Percentiles rank a stretch among this genome's conserved stretches.
Conservation (phyloP, 2,797 vertebrate genomes). For the Gymnoscopelus microlampas region DNA sequence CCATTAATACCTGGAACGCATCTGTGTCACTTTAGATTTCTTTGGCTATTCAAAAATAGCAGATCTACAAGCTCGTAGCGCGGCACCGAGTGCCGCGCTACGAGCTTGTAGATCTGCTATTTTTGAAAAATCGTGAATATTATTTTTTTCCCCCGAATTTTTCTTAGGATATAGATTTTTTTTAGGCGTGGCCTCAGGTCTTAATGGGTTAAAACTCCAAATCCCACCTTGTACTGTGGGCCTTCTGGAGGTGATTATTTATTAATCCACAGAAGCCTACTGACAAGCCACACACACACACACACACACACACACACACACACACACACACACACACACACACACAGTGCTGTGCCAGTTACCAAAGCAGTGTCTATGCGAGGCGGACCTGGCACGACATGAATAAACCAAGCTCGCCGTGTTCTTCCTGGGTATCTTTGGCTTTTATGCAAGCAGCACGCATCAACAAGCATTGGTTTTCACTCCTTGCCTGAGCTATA, state of each 20-base stretch:
- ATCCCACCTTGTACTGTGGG: slow-evolving; percentile 51
- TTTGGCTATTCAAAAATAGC: too few relatives aligned
- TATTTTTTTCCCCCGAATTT: too few relatives aligned
- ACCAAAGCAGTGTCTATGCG: slow-evolving; percentile 42
- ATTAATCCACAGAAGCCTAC: slow-evolving; percentile 70
- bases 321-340: slow-evolving; percentile 44
- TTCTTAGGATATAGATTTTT: too few relatives aligned
- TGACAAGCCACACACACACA: slow-evolving; percentile 30
- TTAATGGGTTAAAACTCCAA: slow-evolving; percentile 49
- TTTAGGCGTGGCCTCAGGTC: too few relatives aligned
- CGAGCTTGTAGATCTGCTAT: too few relatives aligned
- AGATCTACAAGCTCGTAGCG: too few relatives aligned
- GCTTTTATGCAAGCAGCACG: slow-evolving; percentile 43
- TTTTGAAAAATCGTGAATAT: too few relatives aligned
- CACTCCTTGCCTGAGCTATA: slow-evolving; percentile 44
- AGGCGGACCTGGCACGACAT: slow-evolving; percentile 69
- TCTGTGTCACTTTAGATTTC: too few relatives aligned
- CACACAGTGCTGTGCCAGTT: slow-evolving; percentile 42
- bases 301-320: too few relatives aligned
- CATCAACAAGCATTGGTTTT: slow-evolving; percentile 55
- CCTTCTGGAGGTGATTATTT: slow-evolving; percentile 68
- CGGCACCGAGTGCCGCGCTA: too few relatives aligned
- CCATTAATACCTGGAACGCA: too few relatives aligned
- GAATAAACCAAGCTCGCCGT: slow-evolving; percentile 61
- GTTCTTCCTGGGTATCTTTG: slow-evolving; percentile 51